Evolutionary conservation across 2,888 invertebrate genomes (phyloP), one percentile per base, ranked within the genome.

Genomic region (Drosophila parthenogenetica): DNA sequence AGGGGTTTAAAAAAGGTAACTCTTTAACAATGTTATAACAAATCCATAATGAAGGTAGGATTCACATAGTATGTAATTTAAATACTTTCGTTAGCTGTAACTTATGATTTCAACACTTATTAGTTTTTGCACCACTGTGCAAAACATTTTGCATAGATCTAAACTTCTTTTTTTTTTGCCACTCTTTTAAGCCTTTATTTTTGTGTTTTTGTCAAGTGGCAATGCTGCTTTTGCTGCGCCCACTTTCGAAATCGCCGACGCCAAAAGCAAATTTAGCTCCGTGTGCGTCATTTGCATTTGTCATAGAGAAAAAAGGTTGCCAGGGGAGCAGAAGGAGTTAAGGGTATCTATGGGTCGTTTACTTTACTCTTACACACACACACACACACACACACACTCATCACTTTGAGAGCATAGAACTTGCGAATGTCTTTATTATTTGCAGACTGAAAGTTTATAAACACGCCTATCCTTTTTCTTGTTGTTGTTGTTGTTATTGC

Each of bases 201-300:
- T 37, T 45, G 40, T 54, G 22, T 53, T 48, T 53, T 58, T 51
- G 22, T 42, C 48, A 29, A 43, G 46, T 53, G 51, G 60, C 51
- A 45, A 61, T 62, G 29, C 7, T 61, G 53, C 13, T 29, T 43
- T 13, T 42, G 51, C 17, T 66, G 70, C 61, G 79, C 67, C 85
- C 68, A 73, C 69, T 73, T 55, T 50, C 40, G 42, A 51, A 86
- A 69, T 65, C 50, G 74, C 66, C 66, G 39, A 43, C 51, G 61
- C 60, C 59, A 63, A 76, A 66, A 65, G 57, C 67, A 64, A 35
- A 35, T 13, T 35, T 13, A 35, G 48, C 57, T 60, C 19, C 39
- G 73, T 66, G 69, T 78, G 73, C 76, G 82, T 74, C 85, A 87
- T 87, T 87, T 83, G 85, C 87, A 87, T 87, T 83, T 84, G 85